phyloP scores from a whole-genome alignment of 2,113 vertebrate species.

The Mystacornis crossleyi region DNA sequence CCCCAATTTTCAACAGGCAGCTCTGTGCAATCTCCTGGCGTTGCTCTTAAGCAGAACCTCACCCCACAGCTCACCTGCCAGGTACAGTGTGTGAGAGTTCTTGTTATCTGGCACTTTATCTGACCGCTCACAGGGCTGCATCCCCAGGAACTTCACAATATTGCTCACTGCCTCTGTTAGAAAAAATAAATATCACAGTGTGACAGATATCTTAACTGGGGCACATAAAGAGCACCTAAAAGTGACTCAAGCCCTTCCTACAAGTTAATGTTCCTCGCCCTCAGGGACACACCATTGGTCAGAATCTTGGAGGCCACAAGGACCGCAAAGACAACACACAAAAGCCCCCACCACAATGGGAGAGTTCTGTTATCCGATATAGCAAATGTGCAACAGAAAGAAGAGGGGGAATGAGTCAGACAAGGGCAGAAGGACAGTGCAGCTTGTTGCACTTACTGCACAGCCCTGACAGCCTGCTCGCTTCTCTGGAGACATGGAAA shows the following conservation, averaged over 20 bases:
- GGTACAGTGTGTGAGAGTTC: conserved; percentile 79
- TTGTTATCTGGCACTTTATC: conserved; percentile 85
- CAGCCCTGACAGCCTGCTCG: background rate
- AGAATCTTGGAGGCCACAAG: background rate
- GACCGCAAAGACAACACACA: background rate
- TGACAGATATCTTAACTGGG: background rate
- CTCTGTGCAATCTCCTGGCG: background rate
- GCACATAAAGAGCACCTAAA: too few species aligned
- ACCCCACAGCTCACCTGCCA: conserved; percentile 75
- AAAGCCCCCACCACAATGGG: fast-evolving
- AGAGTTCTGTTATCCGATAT: background rate
- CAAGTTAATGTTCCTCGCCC: background rate
- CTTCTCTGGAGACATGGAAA: background rate
- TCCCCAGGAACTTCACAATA: conserved; percentile 82
- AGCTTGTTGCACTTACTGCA: background rate
- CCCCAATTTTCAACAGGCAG: background rate
- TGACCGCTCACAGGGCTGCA: conserved; percentile 85
- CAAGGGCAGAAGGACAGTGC: background rate
- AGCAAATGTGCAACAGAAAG: background rate
- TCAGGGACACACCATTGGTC: background rate
- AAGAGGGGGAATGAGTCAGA: background rate
- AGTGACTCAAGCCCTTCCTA: background rate
- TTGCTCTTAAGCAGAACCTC: background rate
- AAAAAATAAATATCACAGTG: background rate
- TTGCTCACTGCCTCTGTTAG: conserved; percentile 81